Evolutionary conservation across 2,797 vertebrate genomes (phyloP), one percentile per base, ranked within the genome.

Genomic region (Sebastes nivosus): DNA sequence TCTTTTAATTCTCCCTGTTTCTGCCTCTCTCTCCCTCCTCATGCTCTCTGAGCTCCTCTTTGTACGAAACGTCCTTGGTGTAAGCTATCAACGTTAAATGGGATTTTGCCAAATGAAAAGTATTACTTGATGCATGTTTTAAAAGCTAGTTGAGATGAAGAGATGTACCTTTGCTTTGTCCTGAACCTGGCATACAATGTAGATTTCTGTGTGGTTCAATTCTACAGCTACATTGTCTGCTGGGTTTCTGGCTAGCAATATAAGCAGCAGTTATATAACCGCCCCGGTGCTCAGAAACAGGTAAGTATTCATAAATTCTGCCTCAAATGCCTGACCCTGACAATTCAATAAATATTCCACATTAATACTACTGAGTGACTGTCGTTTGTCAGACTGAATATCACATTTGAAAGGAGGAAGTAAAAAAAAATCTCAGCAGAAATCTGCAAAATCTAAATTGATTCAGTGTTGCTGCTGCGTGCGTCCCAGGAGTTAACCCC

Each of bases 161-260:
- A 13, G 42, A 79, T 9, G 81, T 60, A 60, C 82, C 70, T 90
- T 96, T 96, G 96, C 96, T 96, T 92, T 95, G 95, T 97, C 97
- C 93, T 96, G 98, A 96, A 99, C 98, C 98, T 99, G 97, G 98
- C 98, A 99, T 97, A 99, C 98, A 99, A 99, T 99, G 98, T 99
- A 99, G 98, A 99, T 97, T 97, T 97, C 98, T 99, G 98, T 99
- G 97, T 99, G 97, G 95, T 92, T 97, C 93, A 95, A 96, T 87
- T 96, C 96, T 98, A 99, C 98, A 99, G 98, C 98, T 99, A 99
- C 98, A 99, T 99, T 99, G 98, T 99, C 98, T 99, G 98, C 98
- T 99, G 98, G 98, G 98, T 99, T 99, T 99, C 98, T 96, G 96
- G 97, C 96, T 96, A 93, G 96, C 95, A 96, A 95, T 94, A 85